Evolutionary conservation across 2,888 invertebrate species (phyloP).

Genomic region (Eumerus sabulonum): DNA sequence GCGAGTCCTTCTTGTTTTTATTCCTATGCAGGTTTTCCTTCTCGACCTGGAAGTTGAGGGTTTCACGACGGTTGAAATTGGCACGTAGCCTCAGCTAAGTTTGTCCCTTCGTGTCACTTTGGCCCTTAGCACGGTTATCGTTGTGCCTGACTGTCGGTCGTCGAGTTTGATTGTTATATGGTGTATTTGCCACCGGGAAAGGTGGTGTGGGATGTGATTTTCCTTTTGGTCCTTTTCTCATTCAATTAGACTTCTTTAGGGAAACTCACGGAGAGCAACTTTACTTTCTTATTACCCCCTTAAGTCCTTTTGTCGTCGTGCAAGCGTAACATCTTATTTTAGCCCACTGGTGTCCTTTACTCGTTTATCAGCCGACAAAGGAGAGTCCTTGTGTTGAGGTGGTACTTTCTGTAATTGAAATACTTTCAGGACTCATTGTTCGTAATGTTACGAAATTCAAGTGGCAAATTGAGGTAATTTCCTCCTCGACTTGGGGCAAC

Average conservation of each 20-base stretch:
- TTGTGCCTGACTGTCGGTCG: constrained; percentile 20
- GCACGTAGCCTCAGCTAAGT: constrained; percentile 65
- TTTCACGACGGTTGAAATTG: constrained; percentile 57
- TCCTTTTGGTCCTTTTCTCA: constrained; percentile 42
- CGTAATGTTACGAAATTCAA: constrained; percentile 60
- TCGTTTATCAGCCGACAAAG: constrained; percentile 4
- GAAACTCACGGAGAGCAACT: constrained; percentile 34
- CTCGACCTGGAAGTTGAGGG: constrained; percentile 14
- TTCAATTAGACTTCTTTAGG: constrained; percentile 60
- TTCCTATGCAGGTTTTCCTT: no score
- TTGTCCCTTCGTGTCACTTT: constrained; percentile 51
- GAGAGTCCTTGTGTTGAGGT: constrained; percentile 40
- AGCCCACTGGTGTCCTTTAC: constrained; percentile 38
- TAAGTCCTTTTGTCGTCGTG: constrained; percentile 65
- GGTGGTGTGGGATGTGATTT: constrained; percentile 46
- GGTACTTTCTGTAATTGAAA: constrained; percentile 66
- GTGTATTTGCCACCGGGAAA: constrained; percentile 7
- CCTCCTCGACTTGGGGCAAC: constrained; percentile 30
- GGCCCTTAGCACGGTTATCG: not conserved
- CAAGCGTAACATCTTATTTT: constrained; percentile 56
- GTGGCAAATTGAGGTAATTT: constrained; percentile 68
- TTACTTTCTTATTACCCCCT: constrained; percentile 65
- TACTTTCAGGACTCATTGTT: constrained; percentile 64
- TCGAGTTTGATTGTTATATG: no score
- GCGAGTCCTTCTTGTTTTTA: constrained; percentile 24